Evolutionary conservation across 2,888 invertebrate genomes (phyloP).

Genomic region (Pediacus dermestoides): DNA sequence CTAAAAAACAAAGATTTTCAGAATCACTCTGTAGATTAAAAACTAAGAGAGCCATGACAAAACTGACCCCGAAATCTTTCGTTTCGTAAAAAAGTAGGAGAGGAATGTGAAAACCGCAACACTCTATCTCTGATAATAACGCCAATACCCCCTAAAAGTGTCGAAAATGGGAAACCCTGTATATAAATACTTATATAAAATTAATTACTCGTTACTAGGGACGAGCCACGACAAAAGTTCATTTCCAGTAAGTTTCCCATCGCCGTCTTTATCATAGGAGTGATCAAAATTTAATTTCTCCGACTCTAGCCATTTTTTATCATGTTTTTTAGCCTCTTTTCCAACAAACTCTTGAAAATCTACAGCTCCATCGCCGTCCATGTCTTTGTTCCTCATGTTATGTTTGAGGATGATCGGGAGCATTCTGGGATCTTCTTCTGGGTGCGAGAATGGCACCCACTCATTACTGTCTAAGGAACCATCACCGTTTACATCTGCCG

Average conservation of each 20-base stretch:
- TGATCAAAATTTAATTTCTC: conserved; percentile 83
- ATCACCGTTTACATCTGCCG: conserved; percentile 82
- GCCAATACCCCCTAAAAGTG: too few relatives aligned
- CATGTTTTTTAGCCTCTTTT: conserved; percentile 63
- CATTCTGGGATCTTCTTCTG: conserved; percentile 91
- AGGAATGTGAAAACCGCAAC: too few relatives aligned
- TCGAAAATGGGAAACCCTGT: conserved; percentile 6
- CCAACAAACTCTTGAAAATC: conserved; percentile 82
- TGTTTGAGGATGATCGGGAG: conserved; percentile 72
- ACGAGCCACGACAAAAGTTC: conserved; percentile 90
- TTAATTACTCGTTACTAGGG: conserved; percentile 80
- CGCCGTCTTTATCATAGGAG: conserved; percentile 79
- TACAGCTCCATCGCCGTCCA: conserved; percentile 77
- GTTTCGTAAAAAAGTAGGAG: too few relatives aligned
- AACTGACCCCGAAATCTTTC: too few relatives aligned
- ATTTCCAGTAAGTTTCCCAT: conserved; percentile 71
- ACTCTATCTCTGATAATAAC: too few relatives aligned
- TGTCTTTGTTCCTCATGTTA: conserved; percentile 82
- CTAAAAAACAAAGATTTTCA: too few relatives aligned
- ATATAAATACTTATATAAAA: not conserved
- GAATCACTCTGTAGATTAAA: too few relatives aligned
- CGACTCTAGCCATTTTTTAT: conserved; percentile 67
- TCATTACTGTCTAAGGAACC: conserved; percentile 71
- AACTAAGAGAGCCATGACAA: too few relatives aligned
- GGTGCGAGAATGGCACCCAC: conserved; percentile 86